These are phyloP conservation scores for Chrysomela aeneicollis DNA, from an alignment of 2,888 invertebrate species.

Conservation along the genomic window DNA sequence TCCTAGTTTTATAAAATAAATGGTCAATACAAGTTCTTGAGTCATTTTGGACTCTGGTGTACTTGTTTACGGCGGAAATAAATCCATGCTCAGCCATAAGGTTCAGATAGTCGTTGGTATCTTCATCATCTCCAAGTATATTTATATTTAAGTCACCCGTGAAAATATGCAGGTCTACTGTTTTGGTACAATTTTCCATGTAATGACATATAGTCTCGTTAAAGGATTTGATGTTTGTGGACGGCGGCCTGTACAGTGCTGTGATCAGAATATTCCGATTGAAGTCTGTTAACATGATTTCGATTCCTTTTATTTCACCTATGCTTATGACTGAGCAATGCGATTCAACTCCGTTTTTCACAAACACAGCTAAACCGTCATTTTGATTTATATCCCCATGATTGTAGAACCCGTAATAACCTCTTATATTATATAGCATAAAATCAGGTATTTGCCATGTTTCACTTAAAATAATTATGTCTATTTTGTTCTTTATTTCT, in stretches of 20 bases:
- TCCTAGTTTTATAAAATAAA: too few species aligned
- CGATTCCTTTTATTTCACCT: background rate
- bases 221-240: background rate
- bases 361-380: constrained; percentile 7
- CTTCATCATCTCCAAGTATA: too few species aligned
- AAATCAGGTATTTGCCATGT: constrained; percentile 3
- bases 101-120: too few species aligned
- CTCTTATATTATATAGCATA: background rate
- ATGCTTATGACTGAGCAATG: background rate
- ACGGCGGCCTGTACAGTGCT: constrained; percentile 8
- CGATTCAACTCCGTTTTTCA: constrained; percentile 8
- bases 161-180: too few species aligned
- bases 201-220: background rate
- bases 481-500: background rate
- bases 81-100: too few species aligned
- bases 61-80: too few species aligned
- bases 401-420: background rate
- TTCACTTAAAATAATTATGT: background rate
- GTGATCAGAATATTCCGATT: background rate
- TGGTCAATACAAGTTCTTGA: too few species aligned
- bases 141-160: too few species aligned
- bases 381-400: constrained; percentile 3
- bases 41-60: too few species aligned
- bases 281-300: background rate
- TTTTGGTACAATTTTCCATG: too few species aligned